Evolutionary conservation across 2,113 vertebrate species (phyloP).

Genomic region (Martes martes): DNA sequence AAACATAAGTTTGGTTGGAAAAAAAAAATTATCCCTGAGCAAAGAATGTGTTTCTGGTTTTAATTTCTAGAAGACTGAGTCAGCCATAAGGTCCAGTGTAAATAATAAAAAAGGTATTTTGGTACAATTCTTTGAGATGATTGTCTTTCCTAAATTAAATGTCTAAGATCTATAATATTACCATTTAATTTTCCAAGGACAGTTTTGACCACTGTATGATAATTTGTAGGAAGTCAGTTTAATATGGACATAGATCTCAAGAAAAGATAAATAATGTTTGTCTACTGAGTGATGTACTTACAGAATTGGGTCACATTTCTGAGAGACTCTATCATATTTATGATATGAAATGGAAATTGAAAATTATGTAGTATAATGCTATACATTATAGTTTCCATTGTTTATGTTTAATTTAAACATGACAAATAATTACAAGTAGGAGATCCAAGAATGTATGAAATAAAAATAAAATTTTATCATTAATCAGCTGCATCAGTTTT

Average conservation of each 20-base stretch:
- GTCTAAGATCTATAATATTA: not conserved
- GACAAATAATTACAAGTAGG: not conserved
- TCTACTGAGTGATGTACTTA: not conserved
- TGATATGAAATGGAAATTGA: slow-evolving; percentile 4
- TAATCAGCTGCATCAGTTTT: not conserved
- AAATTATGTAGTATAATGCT: not conserved
- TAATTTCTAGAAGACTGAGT: not conserved
- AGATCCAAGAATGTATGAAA: not conserved
- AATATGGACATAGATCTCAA: not conserved
- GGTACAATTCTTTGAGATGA: not conserved
- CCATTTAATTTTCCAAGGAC: not conserved
- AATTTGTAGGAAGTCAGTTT: not conserved
- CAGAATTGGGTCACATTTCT: not conserved
- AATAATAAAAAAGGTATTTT: not conserved
- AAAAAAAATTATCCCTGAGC: not conserved
- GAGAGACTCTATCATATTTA: not conserved
- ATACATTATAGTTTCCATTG: not conserved
- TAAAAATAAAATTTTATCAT: not conserved
- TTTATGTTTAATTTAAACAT: not conserved
- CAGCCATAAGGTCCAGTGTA: not conserved
- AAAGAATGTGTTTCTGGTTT: not conserved
- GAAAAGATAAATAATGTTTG: not conserved
- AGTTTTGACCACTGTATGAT: not conserved
- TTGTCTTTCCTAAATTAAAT: not conserved
- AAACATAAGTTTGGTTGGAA: not conserved